Conservation (phyloP, 1,140 invertebrate species). For the Vanessa atalanta region DNA sequence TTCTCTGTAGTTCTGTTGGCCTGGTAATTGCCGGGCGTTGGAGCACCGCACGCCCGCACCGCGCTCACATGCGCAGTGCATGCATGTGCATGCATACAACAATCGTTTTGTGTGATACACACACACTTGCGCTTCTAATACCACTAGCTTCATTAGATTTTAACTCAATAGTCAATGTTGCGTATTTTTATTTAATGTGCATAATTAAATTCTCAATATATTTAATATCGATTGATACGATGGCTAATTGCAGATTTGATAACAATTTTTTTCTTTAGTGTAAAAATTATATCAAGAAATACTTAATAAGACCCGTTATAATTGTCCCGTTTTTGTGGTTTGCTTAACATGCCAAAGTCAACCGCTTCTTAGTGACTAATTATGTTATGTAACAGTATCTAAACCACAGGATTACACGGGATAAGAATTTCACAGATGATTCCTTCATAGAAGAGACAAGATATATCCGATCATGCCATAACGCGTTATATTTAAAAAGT, state of each 20-base stretch:
- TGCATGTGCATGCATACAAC: slow-evolving; percentile 35
- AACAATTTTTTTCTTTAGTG: not conserved
- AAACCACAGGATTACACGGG: slow-evolving; percentile 48
- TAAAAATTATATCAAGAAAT: not conserved
- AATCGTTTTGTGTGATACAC: slow-evolving; percentile 23
- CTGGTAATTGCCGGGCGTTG: slow-evolving; percentile 70
- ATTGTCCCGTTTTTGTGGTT: slow-evolving; percentile 60
- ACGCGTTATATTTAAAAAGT: slow-evolving; percentile 11
- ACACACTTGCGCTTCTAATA: slow-evolving; percentile 20
- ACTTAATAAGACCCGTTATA: slow-evolving; percentile 37
- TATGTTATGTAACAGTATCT: slow-evolving; percentile 54
- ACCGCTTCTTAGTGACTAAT: slow-evolving; percentile 46
- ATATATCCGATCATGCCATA: slow-evolving; percentile 11
- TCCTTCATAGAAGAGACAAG: slow-evolving; percentile 11
- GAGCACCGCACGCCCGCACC: slow-evolving; percentile 73
- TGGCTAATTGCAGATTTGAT: not conserved
- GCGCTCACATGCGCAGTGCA: slow-evolving; percentile 72
- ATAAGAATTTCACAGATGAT: slow-evolving; percentile 19
- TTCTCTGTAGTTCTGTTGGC: slow-evolving; percentile 47
- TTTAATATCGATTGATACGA: no score
- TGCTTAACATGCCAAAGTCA: slow-evolving; percentile 45
- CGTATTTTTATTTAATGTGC: not conserved
- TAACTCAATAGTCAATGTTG: not conserved
- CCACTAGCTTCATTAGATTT: not conserved
- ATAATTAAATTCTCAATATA: no score